phyloP scores from a whole-genome alignment of 2,113 vertebrate species.

The Prietella phreatophila region DNA sequence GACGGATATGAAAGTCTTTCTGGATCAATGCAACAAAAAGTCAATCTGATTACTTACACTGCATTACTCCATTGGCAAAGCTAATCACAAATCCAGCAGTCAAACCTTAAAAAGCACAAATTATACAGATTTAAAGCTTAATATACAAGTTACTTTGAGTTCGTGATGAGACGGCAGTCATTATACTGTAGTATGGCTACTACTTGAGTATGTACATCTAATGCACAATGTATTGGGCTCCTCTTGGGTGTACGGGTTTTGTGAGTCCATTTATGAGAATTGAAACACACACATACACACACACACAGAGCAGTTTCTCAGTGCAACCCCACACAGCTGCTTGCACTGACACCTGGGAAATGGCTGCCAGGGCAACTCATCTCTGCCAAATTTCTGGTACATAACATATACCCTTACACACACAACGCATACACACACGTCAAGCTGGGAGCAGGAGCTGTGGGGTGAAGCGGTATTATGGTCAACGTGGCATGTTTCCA shows the following conservation, averaged over 20 bases:
- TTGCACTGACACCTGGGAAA: constrained; percentile 2
- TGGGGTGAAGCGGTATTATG: not conserved
- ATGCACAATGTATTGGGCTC: not conserved
- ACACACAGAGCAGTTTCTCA: not conserved
- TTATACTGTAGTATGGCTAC: not conserved
- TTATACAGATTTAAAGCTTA: not conserved
- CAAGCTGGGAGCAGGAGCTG: not conserved
- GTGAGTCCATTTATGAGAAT: not conserved
- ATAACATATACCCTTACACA: not conserved
- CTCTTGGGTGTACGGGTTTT: not conserved
- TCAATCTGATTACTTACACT: too few relatives aligned
- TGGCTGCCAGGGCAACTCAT: not conserved
- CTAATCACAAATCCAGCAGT: not conserved
- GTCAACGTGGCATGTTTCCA: not conserved
- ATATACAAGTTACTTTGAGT: not conserved
- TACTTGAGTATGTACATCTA: not conserved
- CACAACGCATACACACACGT: not conserved
- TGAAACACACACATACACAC: constrained; percentile 9
- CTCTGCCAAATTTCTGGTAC: not conserved
- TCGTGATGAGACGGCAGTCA: not conserved
- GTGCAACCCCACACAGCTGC: constrained; percentile 6
- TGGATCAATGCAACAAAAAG: too few relatives aligned
- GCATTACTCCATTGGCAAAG: not conserved
- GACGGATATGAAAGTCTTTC: too few relatives aligned
- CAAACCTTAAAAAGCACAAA: not conserved